Percentiles rank a stretch among this genome's conserved stretches.
Evolutionary conservation across 2,797 vertebrate genomes (phyloP).

Genomic region (Taeniopygia guttata): DNA sequence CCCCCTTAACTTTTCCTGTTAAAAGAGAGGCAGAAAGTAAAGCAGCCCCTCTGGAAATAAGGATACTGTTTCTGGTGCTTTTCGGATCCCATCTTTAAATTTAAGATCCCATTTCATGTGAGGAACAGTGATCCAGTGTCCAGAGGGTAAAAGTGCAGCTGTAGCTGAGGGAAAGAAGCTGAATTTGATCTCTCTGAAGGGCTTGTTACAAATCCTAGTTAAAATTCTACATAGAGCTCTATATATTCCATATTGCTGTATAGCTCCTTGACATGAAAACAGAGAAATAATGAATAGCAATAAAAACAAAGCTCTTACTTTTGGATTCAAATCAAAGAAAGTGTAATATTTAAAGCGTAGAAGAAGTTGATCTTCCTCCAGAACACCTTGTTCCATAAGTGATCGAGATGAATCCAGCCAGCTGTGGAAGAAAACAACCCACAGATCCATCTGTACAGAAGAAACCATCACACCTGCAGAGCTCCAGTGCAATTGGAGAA

Average conservation of each 20-base stretch:
- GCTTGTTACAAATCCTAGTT: neutral
- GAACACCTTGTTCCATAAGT: slow-evolving; percentile 94
- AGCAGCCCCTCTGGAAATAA: neutral
- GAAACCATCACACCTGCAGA: neutral
- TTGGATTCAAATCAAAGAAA: slow-evolving; percentile 98
- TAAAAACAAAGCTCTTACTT: slow-evolving; percentile 80
- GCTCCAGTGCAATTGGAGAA: neutral
- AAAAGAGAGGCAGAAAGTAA: neutral
- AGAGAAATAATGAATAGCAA: neutral
- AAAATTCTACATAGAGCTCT: neutral
- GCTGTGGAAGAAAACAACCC: slow-evolving; percentile 71
- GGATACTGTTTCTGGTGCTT: neutral
- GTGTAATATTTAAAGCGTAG: slow-evolving; percentile 96
- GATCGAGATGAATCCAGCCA: slow-evolving; percentile 97
- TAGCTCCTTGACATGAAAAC: neutral
- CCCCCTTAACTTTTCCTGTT: neutral
- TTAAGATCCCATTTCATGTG: neutral
- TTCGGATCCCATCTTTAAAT: neutral
- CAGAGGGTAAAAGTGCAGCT: neutral
- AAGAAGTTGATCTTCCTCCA: slow-evolving; percentile 87
- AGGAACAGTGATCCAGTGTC: neutral
- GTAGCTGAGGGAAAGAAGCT: neutral
- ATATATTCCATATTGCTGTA: neutral
- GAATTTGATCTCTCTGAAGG: neutral
- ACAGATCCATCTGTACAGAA: neutral